Base-by-base conservation (phyloP, 2,113 vertebrate species). In the Rutilus rutilus region DNA sequence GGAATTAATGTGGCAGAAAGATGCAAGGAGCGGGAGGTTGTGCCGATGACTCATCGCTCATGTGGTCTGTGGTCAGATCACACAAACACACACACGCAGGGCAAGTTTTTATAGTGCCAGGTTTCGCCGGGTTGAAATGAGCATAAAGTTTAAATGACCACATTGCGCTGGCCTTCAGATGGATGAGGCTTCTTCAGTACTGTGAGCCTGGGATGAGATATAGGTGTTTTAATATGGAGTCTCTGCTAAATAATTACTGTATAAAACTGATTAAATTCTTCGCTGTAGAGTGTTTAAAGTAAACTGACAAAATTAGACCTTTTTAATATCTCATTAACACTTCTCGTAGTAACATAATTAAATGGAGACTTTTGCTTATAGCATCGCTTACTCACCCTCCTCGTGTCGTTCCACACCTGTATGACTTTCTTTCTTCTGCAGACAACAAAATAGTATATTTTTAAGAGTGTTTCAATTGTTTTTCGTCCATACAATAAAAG, bases 1-100 rank as follows among this genome's bases (percentile, higher is more conserved):
- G 36, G 67, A 85, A 50, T 71, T 85, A 89, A 85, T 87, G 88
- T 89, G 78, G 85, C 83, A 76, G 88, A 87, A 82, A 85, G 78
- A 78, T 76, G 65, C 73, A 12, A 77, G 78, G 30, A 76, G 84
- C 71, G 65, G 59, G 80, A 77, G 74, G 69, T 73, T 78, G 78
- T 0, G 36, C 30, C 39, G 82, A 85, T 89, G 88, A 89, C 78
- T 89, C 80, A 86, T 86, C 23, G 76, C 69, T 54, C 54, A 82
- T 87, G 83, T 83, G 78, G 52, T 82, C 80, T 67, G 79, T 83
- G 71, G 42, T 42, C 42, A 10, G 57, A 82, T 79, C 42, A 80
- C 85, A 50, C 78, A 67, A 54, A 75, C 42, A 42, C 78, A 76
- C 83, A 79, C 78, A 85, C 74, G 14, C 85, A 75, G 67, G 6